These are phyloP conservation scores for Agrotis ipsilon DNA, from an alignment of 2,888 invertebrate species.

Conservation along the genomic window DNA sequence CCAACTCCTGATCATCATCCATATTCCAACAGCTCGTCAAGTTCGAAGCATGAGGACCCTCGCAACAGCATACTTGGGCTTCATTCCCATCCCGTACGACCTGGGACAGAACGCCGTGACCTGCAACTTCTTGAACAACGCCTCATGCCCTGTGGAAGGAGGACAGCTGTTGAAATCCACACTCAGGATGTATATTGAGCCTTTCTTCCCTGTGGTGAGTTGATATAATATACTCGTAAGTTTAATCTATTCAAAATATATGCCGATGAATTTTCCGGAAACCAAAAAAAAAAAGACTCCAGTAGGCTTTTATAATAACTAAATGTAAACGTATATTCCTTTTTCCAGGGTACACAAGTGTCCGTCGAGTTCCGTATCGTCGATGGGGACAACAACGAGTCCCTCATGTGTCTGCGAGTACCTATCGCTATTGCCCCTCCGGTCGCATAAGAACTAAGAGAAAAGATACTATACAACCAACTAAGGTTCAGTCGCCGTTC, in stretches of 20 bases:
- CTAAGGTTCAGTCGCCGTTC: too few species aligned
- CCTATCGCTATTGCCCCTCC: conserved; percentile 5
- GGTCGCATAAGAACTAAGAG: neutral
- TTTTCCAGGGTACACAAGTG: conserved; percentile 64
- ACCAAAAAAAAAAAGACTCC: too few species aligned
- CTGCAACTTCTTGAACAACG: conserved; percentile 75
- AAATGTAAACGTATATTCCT: too few species aligned
- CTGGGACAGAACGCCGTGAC: conserved; percentile 66
- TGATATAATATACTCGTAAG: neutral
- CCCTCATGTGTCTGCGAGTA: conserved; percentile 20
- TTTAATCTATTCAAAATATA: neutral
- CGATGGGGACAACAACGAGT: conserved; percentile 52
- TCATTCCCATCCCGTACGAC: conserved; percentile 56
- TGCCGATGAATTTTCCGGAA: too few species aligned
- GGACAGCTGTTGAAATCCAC: conserved; percentile 51
- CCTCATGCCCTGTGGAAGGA: conserved; percentile 64
- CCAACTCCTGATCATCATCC: too few species aligned
- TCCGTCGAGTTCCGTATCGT: conserved; percentile 70
- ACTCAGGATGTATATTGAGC: conserved; percentile 70
- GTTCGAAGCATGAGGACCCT: conserved; percentile 69
- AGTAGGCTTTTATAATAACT: too few species aligned
- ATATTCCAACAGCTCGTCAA: conserved; percentile 66
- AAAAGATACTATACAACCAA: too few species aligned
- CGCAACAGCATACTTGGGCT: conserved; percentile 67
- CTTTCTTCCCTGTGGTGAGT: conserved; percentile 71